These are phyloP conservation scores for Apogon hyalosoma DNA, from an alignment of 2,797 vertebrate genomes.

Conservation along the genomic window DNA sequence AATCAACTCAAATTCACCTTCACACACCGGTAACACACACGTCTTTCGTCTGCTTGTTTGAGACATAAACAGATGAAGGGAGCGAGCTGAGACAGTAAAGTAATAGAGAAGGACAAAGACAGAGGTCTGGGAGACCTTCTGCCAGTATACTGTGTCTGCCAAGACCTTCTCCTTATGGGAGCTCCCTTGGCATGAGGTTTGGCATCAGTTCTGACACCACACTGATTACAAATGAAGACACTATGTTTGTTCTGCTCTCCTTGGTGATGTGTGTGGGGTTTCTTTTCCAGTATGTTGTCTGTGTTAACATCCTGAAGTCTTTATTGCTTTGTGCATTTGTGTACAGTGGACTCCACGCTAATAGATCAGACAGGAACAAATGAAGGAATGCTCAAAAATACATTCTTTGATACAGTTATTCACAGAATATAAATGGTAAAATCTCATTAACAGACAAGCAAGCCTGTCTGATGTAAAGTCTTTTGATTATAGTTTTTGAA, in stretches of 20 bases:
- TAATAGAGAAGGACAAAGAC: slow-evolving; percentile 26
- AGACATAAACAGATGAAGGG: slow-evolving; percentile 20
- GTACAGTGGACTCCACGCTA: not conserved
- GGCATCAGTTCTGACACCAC: slow-evolving; percentile 59
- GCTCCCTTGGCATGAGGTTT: slow-evolving; percentile 57
- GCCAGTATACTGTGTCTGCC: slow-evolving; percentile 60
- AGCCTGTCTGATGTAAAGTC: too few relatives aligned
- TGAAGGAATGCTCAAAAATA: too few relatives aligned
- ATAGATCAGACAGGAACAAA: not conserved
- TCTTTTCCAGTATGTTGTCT: slow-evolving; percentile 38
- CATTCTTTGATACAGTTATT: not conserved
- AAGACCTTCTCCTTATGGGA: slow-evolving; percentile 71
- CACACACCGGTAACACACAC: slow-evolving; percentile 6
- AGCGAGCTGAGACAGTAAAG: slow-evolving; percentile 13
- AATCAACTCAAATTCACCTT: slow-evolving; percentile 30
- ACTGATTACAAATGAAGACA: slow-evolving; percentile 75
- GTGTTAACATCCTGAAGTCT: slow-evolving; percentile 42
- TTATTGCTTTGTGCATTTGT: slow-evolving; percentile 14
- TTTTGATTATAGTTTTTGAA: too few relatives aligned
- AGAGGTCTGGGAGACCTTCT: slow-evolving; percentile 74
- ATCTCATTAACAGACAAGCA: not conserved
- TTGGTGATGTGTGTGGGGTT: slow-evolving; percentile 32
- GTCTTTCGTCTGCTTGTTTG: slow-evolving; percentile 23
- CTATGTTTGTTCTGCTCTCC: slow-evolving; percentile 60
- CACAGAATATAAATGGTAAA: not conserved